Evolutionary conservation across 1,140 invertebrate species (phyloP).

Genomic region (Triops longicaudatus): DNA sequence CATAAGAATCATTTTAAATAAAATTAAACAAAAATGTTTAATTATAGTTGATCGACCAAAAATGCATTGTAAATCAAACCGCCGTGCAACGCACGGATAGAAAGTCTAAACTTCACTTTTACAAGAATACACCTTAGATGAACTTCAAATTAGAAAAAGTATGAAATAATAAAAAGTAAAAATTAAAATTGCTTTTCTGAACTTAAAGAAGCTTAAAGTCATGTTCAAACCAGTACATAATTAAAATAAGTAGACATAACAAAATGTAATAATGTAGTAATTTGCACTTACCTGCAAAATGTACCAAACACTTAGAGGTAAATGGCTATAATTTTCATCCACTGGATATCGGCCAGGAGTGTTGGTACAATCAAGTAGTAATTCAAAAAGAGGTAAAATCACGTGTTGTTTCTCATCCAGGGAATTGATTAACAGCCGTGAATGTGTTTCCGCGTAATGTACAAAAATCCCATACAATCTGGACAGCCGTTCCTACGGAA

Average conservation of each 20-base stretch:
- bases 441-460: slow-evolving; percentile 54
- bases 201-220: no score
- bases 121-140: no score
- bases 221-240: no score
- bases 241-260: slow-evolving; percentile 16
- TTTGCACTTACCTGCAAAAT: slow-evolving; percentile 58
- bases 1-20: no score
- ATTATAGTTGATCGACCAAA: no score
- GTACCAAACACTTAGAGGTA: slow-evolving; percentile 86
- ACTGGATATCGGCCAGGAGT: slow-evolving; percentile 71
- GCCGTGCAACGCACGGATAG: no score
- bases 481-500: slow-evolving; percentile 43
- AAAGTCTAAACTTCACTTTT: no score
- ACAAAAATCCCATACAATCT: slow-evolving; percentile 55
- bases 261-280: slow-evolving; percentile 18
- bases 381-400: slow-evolving; percentile 47
- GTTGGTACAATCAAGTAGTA: slow-evolving; percentile 63
- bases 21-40: no score
- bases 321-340: slow-evolving; percentile 70
- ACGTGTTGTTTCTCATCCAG: slow-evolving; percentile 39
- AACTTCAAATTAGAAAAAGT: no score
- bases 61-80: no score
- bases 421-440: slow-evolving; percentile 49
- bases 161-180: no score
- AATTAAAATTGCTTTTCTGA: no score